Base-by-base conservation (phyloP, 2,113 vertebrate species). In the Gallinago paraguaiae region DNA sequence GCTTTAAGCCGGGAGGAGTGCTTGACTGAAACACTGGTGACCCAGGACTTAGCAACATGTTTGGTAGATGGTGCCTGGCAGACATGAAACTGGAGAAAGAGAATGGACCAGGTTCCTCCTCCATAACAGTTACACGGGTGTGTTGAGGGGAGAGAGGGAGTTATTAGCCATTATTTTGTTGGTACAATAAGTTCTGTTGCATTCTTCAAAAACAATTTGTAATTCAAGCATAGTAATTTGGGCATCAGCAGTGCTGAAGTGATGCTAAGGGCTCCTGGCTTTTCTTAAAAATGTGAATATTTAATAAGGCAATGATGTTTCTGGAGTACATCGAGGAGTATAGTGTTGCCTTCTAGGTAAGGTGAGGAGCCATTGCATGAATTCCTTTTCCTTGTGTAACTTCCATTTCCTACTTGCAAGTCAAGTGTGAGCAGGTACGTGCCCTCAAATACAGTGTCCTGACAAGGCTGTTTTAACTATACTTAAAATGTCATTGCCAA, bases 121-220 rank as follows among this genome's bases (percentile, higher is more conserved):
- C 16, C 43, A 31, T 33, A 88, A 64, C 8, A 1, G 11, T 6
- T 45, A 25, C 10, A 11, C 10, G 45, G 15, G 9, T 4, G 2
- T 39, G 6, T 53, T 83, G 54, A 74, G 28, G 56, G 50, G 70
- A 64, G 33, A 15, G 25, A 65, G 24, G 19, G 17, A 28, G 41
- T n/a, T 76, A 7, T 24, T 81, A 27, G 30, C 33, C 0, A 3
- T 31, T 7, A 37, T 14, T 1, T 0, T 41, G 5, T 74, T 67
- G 54, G 45, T 60, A 19, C 27, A 11, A 53, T 67, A 79, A 53
- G 3, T n/a, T 65, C 11, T 61, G 9, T 41, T 69, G 23, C 6
- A 2, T 67, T 90, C 90, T 79, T 33, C 17, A 30, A 41, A 88
- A 61, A 7, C 11, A 63, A 27, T 27, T 53, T 8, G 9, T 33